phyloP scores from a whole-genome alignment of 1,140 invertebrate species.

The Drosophila chauvacae region DNA sequence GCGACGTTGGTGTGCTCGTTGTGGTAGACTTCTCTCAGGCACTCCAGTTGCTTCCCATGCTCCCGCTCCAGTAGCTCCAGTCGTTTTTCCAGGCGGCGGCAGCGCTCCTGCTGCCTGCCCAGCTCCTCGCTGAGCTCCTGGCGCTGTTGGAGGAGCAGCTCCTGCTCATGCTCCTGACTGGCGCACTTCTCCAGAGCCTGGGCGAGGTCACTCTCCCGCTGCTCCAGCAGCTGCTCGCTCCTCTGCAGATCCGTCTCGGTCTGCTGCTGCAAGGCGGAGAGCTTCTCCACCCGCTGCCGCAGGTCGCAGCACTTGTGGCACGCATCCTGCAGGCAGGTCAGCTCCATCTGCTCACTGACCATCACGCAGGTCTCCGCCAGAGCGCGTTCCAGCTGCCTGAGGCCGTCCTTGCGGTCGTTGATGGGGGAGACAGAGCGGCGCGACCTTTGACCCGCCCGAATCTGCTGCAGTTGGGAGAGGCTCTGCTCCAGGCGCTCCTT shows the following conservation, averaged over 20 bases:
- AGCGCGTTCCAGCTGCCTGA: slow-evolving; percentile 87
- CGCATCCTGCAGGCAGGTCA: slow-evolving; percentile 84
- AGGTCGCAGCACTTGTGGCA: slow-evolving; percentile 85
- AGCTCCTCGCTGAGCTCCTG: slow-evolving; percentile 85
- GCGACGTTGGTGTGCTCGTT: slow-evolving; percentile 85
- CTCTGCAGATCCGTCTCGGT: slow-evolving; percentile 69
- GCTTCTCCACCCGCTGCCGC: slow-evolving; percentile 71
- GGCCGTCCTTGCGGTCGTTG: slow-evolving; percentile 86
- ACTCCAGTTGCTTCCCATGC: slow-evolving; percentile 91
- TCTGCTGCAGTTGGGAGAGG: slow-evolving; percentile 85
- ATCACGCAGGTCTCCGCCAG: slow-evolving; percentile 86
- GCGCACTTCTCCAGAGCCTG: slow-evolving; percentile 71
- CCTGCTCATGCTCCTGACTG: slow-evolving; percentile 72
- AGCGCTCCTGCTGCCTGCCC: slow-evolving; percentile 87
- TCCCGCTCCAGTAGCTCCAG: slow-evolving; percentile 90
- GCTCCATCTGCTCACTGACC: slow-evolving; percentile 69
- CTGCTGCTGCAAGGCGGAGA: slow-evolving; percentile 59
- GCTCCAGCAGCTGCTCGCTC: slow-evolving; percentile 72
- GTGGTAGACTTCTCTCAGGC: slow-evolving; percentile 89
- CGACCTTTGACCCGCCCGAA: slow-evolving; percentile 85
- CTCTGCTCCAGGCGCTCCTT: slow-evolving; percentile 82
- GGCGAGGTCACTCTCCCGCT: slow-evolving; percentile 71
- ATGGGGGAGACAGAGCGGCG: slow-evolving; percentile 87
- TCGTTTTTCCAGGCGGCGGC: slow-evolving; percentile 88
- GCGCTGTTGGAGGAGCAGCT: slow-evolving; percentile 67